Conservation (phyloP, 2,888 invertebrate genomes). For the Latrodectus elegans region DNA sequence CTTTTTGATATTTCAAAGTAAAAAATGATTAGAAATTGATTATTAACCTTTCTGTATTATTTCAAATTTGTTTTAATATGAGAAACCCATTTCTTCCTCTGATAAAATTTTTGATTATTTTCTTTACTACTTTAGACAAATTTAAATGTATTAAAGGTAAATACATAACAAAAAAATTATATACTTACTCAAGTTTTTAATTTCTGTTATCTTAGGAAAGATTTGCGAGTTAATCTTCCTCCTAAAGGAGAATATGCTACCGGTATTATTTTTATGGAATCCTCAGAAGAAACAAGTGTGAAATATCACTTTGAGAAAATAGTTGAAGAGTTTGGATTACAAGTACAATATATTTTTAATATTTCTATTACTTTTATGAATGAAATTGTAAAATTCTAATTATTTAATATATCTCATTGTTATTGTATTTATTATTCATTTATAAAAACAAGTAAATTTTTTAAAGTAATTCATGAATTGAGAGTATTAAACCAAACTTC, state of each 20-base stretch:
- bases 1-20: too few relatives aligned
- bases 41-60: too few relatives aligned
- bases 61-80: too few relatives aligned
- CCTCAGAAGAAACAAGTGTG: conserved; percentile 77
- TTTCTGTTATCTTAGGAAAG: conserved; percentile 79
- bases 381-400: too few relatives aligned
- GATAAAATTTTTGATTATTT: too few relatives aligned
- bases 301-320: conserved; percentile 87
- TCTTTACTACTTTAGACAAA: not conserved
- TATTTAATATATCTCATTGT: too few relatives aligned
- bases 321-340: conserved; percentile 85
- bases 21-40: too few relatives aligned
- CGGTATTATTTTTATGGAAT: conserved; percentile 94
- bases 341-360: conserved; percentile 75
- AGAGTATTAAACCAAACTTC: too few relatives aligned
- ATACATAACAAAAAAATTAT: not conserved
- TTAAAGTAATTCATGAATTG: too few relatives aligned
- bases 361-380: not conserved
- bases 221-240: conserved; percentile 87
- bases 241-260: conserved; percentile 93
- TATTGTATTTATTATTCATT: too few relatives aligned
- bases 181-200: not conserved
- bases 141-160: not conserved
- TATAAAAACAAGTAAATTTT: too few relatives aligned
- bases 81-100: too few relatives aligned